A percentile compares a stretch with the other conserved stretches of the same genome.
phyloP scores from a whole-genome alignment of 2,888 invertebrate genomes.

The Thecocarcelia acutangulata region DNA sequence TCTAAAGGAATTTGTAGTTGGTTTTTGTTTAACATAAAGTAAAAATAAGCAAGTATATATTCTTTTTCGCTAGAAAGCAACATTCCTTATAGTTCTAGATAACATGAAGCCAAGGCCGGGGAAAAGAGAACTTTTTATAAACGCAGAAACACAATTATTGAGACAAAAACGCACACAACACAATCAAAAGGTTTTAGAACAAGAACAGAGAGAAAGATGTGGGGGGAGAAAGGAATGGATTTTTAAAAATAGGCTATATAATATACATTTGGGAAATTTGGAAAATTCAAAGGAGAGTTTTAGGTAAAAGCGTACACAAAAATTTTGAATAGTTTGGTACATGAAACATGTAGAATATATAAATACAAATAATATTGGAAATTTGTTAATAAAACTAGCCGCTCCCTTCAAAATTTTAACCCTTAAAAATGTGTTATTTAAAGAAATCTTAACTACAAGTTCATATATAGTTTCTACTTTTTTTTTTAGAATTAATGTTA shows the following conservation, averaged over 20 bases:
- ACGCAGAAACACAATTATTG: slow-evolving; percentile 23
- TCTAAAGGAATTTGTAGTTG: slow-evolving; percentile 49
- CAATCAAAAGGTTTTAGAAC: not conserved
- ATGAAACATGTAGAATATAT: not conserved
- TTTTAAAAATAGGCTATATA: slow-evolving; percentile 1
- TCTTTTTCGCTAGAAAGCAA: slow-evolving; percentile 14
- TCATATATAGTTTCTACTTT: too few relatives aligned
- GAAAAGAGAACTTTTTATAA: slow-evolving; percentile 16
- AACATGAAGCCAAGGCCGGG: slow-evolving; percentile 27
- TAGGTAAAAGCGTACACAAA: not conserved
- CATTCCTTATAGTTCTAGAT: slow-evolving; percentile 22
- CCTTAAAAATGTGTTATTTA: too few relatives aligned
- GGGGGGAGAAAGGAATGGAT: not conserved
- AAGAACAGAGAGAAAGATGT: not conserved
- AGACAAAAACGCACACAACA: slow-evolving; percentile 28
- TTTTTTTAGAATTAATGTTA: too few relatives aligned
- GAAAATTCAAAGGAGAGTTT: not conserved
- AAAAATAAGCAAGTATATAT: not conserved
- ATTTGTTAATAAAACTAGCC: not conserved
- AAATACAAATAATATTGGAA: not conserved
- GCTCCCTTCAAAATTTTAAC: not conserved
- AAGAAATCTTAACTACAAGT: too few relatives aligned
- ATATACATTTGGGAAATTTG: too few relatives aligned
- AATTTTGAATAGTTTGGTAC: not conserved
- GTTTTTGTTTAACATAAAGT: slow-evolving; percentile 9